Evolutionary conservation across 2,113 vertebrate genomes (phyloP), one percentile per base, ranked within the genome.

Genomic region (Toxostoma redivivum): DNA sequence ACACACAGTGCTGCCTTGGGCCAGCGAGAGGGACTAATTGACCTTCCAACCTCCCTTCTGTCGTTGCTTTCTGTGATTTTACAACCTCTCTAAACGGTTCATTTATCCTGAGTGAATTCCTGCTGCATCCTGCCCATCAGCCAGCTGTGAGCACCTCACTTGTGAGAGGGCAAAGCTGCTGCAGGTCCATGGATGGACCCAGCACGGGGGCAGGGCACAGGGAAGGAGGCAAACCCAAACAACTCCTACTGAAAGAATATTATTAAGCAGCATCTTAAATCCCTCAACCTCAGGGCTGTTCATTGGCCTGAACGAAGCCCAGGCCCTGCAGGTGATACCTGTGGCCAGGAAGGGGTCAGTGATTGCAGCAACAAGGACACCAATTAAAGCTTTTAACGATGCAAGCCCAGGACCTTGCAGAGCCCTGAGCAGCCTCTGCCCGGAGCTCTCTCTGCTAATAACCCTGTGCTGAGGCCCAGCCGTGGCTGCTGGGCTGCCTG

Each of bases 321-420:
- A 74, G 81, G 40, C 47, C 62, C 48, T 25, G 64, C 69, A 67
- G 80, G 72, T 3, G 9, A 38, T 40, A 40, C 17, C 73, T 74
- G 0, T 11, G 62, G 38, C 58, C 79, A 5, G 58, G 33, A 40
- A 81, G 33, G 42, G 86, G 86, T 91, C 77, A 83, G 61, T 1
- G 31, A 28, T 54, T 69, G 61, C 93, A 74, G 50, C 42, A 65
- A 61, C 27, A 42, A 38, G 61, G 92, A 78, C 90, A 72, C 90
- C 92, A 95, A 94, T 95, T 94, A 95, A 61, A 85, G 93, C 89
- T 91, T 72, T 76, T 94, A 92, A 90, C 2, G n/a, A 94, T 15
- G 73, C 62, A 19, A 92, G 22, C 57, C 57, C 66, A 57, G 45
- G 93, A 92, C 81, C 81, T 64, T 1, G 25, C 78, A 30, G 64